Conservation (phyloP, 1,140 invertebrate genomes). For the Heliconius himera region DNA sequence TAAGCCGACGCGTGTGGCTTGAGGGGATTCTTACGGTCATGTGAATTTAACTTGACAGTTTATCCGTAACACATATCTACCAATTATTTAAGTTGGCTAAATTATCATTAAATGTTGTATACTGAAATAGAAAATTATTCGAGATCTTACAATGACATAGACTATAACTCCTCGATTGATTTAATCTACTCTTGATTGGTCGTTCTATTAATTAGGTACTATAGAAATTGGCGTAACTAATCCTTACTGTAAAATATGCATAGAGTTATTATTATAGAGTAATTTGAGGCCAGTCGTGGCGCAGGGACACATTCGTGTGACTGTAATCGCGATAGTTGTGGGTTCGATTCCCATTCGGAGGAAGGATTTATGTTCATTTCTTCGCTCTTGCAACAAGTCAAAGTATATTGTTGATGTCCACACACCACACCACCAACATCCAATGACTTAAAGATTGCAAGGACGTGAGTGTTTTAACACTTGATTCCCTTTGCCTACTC, state of each 20-base stretch:
- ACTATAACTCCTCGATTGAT: neutral
- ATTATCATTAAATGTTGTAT: neutral
- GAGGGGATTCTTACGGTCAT: slow-evolving; percentile 50
- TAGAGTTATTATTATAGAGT: too few species aligned
- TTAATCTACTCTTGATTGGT: slow-evolving; percentile 24
- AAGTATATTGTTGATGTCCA: too few species aligned
- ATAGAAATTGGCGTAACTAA: neutral
- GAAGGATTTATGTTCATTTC: too few species aligned
- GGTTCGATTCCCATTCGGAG: too few species aligned
- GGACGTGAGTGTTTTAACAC: too few species aligned
- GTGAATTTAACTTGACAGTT: slow-evolving; percentile 41
- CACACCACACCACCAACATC: too few species aligned
- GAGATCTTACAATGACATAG: neutral
- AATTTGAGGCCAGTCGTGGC: too few species aligned
- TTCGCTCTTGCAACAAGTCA: too few species aligned
- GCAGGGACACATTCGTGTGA: too few species aligned
- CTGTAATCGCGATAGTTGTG: too few species aligned
- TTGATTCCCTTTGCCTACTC: too few species aligned
- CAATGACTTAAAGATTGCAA: too few species aligned
- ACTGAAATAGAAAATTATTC: neutral
- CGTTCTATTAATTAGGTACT: slow-evolving; percentile 16
- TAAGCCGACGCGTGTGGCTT: slow-evolving; percentile 50
- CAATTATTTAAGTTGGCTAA: slow-evolving; percentile 5
- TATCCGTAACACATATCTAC: slow-evolving; percentile 26
- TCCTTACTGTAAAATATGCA: neutral